These are phyloP conservation scores for Probosciger aterrimus DNA, from an alignment of 2,113 vertebrate species.

Conservation along the genomic window DNA sequence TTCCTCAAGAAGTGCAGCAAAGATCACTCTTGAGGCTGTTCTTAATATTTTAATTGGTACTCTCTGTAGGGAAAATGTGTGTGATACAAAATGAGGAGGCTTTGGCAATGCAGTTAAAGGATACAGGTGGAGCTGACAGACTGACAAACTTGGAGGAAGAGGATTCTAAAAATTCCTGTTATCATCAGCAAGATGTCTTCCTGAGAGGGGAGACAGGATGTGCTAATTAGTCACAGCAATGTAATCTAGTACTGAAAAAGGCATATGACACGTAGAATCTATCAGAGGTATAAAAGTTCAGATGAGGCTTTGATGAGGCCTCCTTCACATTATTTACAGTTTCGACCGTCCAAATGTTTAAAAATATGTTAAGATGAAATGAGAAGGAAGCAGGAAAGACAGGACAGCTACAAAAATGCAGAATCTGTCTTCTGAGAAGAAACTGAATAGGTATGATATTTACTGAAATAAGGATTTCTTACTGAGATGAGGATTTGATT, in stretches of 20 bases:
- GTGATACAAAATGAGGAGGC: not conserved
- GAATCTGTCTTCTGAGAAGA: not conserved
- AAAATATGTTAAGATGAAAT: not conserved
- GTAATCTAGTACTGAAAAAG: not conserved
- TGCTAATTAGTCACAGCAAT: not conserved
- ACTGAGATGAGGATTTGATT: not conserved
- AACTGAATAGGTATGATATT: not conserved
- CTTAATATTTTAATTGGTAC: not conserved
- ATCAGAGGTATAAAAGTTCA: not conserved
- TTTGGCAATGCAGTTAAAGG: not conserved
- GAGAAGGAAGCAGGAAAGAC: not conserved
- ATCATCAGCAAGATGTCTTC: not conserved
- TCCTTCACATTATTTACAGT: not conserved
- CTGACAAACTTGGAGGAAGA: not conserved
- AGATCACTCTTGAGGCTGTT: not conserved
- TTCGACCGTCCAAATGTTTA: not conserved
- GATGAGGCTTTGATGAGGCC: not conserved
- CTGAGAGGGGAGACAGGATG: not conserved
- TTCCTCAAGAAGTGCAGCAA: not conserved
- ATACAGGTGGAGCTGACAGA: not conserved
- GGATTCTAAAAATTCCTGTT: not conserved
- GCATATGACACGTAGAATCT: not conserved
- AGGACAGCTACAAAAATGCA: not conserved
- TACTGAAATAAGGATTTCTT: not conserved
- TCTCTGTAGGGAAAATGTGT: not conserved